Conservation (phyloP, 2,888 invertebrate species). For the Athrips mouffetella region DNA sequence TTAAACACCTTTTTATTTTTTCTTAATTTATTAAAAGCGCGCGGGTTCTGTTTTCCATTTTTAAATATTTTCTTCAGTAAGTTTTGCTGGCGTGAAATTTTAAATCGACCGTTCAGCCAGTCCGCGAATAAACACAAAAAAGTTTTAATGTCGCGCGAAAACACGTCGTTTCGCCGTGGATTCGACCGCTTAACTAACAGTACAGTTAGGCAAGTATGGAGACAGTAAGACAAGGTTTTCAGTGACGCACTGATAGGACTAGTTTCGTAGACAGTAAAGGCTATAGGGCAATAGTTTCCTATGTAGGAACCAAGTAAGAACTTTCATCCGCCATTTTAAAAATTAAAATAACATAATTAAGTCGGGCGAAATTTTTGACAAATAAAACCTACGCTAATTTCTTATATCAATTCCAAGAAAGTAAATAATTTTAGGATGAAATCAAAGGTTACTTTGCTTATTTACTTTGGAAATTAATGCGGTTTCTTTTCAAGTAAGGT, state of each 20-base stretch:
- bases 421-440: too few relatives aligned
- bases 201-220: conserved; percentile 24
- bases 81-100: conserved; percentile 1
- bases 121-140: conserved; percentile 30
- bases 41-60: too few relatives aligned
- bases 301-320: not conserved
- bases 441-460: too few relatives aligned
- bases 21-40: not conserved
- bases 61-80: too few relatives aligned
- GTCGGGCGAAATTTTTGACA: too few relatives aligned
- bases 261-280: conserved; percentile 6
- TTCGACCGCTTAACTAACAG: conserved; percentile 47
- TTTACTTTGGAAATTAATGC: too few relatives aligned
- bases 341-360: too few relatives aligned
- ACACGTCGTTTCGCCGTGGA: conserved; percentile 47
- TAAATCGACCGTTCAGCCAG: conserved; percentile 15
- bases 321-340: too few relatives aligned
- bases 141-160: conserved; percentile 35
- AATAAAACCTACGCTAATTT: too few relatives aligned
- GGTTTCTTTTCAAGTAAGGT: too few relatives aligned
- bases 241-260: conserved; percentile 5
- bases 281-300: not conserved
- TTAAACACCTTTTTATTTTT: conserved; percentile 1
- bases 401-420: too few relatives aligned
- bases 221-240: conserved; percentile 5